phyloP scores from a whole-genome alignment of 2,113 vertebrate genomes.

The Pelecanoides urinatrix region DNA sequence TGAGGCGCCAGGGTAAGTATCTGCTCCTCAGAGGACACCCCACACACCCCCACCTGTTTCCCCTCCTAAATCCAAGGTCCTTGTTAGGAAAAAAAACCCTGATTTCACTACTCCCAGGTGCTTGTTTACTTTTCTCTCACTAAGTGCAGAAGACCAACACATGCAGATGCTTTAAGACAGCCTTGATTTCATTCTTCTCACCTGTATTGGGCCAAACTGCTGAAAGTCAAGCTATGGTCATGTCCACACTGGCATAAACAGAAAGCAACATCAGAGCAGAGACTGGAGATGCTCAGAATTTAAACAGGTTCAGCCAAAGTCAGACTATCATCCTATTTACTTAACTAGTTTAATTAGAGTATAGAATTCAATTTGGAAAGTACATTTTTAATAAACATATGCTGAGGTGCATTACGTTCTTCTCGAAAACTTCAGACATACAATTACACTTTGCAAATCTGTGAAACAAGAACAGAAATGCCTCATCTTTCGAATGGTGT shows the following conservation, averaged over 20 bases:
- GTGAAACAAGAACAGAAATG: neutral
- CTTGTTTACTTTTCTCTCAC: neutral
- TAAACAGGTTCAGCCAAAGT: neutral
- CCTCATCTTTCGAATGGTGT: neutral
- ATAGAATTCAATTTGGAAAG: neutral
- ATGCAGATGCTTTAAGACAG: neutral
- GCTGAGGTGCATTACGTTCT: neutral
- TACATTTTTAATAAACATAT: slow-evolving; percentile 8
- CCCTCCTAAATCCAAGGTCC: neutral
- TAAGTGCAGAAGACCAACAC: neutral
- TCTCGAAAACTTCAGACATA: slow-evolving; percentile 1
- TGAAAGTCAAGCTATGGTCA: neutral
- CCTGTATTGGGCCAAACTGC: neutral
- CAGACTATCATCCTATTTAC: neutral
- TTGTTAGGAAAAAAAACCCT: neutral
- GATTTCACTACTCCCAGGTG: neutral
- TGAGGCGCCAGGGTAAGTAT: neutral
- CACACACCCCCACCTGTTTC: fast-evolving
- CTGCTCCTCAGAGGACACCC: neutral
- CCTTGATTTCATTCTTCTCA: neutral
- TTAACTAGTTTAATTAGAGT: neutral
- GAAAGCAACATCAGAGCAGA: neutral
- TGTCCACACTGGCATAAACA: fast-evolving
- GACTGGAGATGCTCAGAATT: neutral
- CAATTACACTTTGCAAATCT: neutral